These are phyloP conservation scores for Rhinolophus ferrumequinum DNA, from an alignment of 2,113 vertebrate species.

Conservation along the genomic window DNA sequence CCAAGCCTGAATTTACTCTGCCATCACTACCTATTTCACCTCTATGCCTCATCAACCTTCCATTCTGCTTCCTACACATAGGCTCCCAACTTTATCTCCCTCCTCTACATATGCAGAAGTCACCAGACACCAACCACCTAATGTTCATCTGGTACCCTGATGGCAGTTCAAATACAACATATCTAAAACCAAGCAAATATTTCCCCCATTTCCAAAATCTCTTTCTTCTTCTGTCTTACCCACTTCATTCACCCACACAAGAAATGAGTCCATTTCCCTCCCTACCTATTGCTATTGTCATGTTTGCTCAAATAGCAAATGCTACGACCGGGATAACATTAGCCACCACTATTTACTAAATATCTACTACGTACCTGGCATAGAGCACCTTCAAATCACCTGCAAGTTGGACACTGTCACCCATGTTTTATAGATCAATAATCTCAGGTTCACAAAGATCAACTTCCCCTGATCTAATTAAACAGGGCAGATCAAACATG, in stretches of 20 bases:
- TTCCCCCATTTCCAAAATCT: background rate
- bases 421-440: background rate
- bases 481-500: background rate
- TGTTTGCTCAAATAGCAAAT: background rate
- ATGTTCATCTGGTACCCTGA: background rate
- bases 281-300: background rate
- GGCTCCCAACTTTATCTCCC: background rate
- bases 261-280: background rate
- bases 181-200: background rate
- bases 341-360: background rate
- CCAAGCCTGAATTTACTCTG: background rate
- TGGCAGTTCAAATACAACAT: constrained; percentile 27
- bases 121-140: background rate
- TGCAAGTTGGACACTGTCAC: background rate
- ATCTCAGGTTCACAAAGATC: constrained; percentile 2
- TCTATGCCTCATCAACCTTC: background rate
- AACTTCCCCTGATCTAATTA: background rate
- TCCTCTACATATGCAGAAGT: background rate
- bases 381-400: background rate
- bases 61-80: background rate
- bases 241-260: background rate
- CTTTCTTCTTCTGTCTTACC: background rate
- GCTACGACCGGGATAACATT: background rate
- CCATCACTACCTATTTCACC: background rate
- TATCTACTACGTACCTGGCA: background rate